Evolutionary conservation across 1,140 invertebrate genomes (phyloP), one percentile per base, ranked within the genome.

Genomic region (Cotesia vestalis): DNA sequence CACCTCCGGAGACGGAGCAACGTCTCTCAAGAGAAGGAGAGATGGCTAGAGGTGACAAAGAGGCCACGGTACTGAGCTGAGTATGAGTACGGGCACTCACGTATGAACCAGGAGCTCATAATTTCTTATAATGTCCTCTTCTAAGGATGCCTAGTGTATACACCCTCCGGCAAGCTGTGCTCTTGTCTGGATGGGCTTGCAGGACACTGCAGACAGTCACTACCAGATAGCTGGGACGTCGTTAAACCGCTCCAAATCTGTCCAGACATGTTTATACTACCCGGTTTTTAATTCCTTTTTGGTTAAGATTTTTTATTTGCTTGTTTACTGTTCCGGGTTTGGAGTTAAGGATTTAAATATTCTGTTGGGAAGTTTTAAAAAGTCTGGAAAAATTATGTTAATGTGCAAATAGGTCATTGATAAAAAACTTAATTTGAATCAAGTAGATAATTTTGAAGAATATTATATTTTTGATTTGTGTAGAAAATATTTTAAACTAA

Each of bases 111-210:
- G 84, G 81, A 85, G 82, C 84, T 86, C 84, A 86, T 86, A 86
- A 86, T 83, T 86, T 83, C 83, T 86, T 85, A 84, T 86, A 86
- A 86, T 86, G 83, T 86, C 83, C 84, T 86, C 84, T 85, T 85
- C 82, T 84, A 82, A 81, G 83, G 82, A 85, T 85, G 82, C 84
- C 84, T 86, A 85, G 83, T 27, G 27, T 82, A 80, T 84, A 84
- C 83, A 86, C 84, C 84, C 83, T 80, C 82, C 80, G 77, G 40
- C 80, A 77, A 27, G 27, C 27, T 81, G 78, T 78, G 79, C 83
- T 74, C 78, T 80, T 72, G 78, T 78, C 57, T 59, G 17, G 17
- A 27, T 27, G 27, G 27, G 27, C 27, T 68, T 36, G 53, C 53
- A 46, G 77, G 76, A 82, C 82, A 85, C 76, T 78, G 79, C 80